Evolutionary conservation across 2,797 vertebrate species (phyloP), one percentile per base, ranked within the genome.

Genomic region (Mionectes olivaceus): DNA sequence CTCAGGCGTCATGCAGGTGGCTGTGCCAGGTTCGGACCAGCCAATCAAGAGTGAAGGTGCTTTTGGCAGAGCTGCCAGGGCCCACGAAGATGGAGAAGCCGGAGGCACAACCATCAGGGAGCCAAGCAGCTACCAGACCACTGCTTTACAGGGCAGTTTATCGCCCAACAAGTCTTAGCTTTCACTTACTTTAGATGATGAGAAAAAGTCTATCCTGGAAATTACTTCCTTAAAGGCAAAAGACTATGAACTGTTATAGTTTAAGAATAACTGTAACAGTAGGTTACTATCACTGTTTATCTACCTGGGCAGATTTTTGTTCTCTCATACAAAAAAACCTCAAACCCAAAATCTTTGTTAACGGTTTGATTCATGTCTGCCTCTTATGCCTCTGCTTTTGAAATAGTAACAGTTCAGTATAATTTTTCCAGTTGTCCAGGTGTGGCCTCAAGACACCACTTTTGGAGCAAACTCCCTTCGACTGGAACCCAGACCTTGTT

Each of bases 1-100:
- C 2, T 1, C 19, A 43, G 79, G 50, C 50, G 35, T 19, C 3
- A 0, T 5, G 3, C 3, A 4, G 6, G 2, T 59, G 47, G 43
- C 64, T 70, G 39, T 65, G 47, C 76, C 2, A 1, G 41, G 19
- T 8, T 3, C 2, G 59, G 28, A 92, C 52, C 49, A 17, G 70
- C 30, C 0, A 1, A 22, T 25, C 1, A 4, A 47, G 71, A 67
- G 60, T 3, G 0, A 52, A 85, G 59, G 25, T 32, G 44, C n/a
- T 50, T 21, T 83, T 0, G 0, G 22, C 47, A 78, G 53, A 81
- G 33, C 33, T 60, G 19, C 15, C 39, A 44, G 55, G 35, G 52
- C 43, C 47, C 5, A 0, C 0, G 2, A 71, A 61, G 49, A 37
- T 23, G 52, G 44, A 80, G 65, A 22, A 67, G 56, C 68, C 3